Evolutionary conservation across 2,888 invertebrate species (phyloP).

Genomic region (Drosophila atripex): DNA sequence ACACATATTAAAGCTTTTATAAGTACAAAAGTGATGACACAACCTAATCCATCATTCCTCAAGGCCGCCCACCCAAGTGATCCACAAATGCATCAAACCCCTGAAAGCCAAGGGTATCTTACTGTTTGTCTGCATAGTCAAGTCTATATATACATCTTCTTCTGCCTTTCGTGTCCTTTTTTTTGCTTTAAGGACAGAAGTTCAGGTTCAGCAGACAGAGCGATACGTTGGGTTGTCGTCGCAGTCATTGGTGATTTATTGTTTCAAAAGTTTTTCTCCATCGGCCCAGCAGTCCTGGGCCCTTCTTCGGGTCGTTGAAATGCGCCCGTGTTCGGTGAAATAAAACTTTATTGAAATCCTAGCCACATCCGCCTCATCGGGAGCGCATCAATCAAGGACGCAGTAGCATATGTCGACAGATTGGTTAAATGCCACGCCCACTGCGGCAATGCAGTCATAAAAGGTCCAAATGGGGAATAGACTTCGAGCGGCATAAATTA

Average conservation of each 20-base stretch:
- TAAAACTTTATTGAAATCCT: conserved; percentile 53
- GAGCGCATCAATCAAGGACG: conserved; percentile 48
- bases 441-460: conserved; percentile 33
- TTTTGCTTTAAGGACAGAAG: conserved; percentile 19
- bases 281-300: conserved; percentile 18
- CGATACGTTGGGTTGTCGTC: conserved; percentile 51
- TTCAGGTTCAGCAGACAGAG: conserved; percentile 50
- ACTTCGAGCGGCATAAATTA: conserved; percentile 38
- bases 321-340: conserved; percentile 43
- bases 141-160: conserved; percentile 12
- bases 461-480: conserved; percentile 25
- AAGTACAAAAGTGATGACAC: conserved; percentile 20
- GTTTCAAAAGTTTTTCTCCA: conserved; percentile 58
- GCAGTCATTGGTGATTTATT: conserved; percentile 69
- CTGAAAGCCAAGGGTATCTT: conserved; percentile 24
- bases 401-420: conserved; percentile 44
- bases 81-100: conserved; percentile 6
- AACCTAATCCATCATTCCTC: conserved; percentile 35
- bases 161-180: conserved; percentile 12
- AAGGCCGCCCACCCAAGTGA: conserved; percentile 10
- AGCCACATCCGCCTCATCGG: conserved; percentile 50
- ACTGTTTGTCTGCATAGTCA: conserved; percentile 25
- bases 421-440: conserved; percentile 45
- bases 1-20: conserved; percentile 10
- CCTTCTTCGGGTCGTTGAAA: conserved; percentile 43